Evolutionary conservation across 1,140 invertebrate species (phyloP).

Genomic region (Lasaia peninsularis): DNA sequence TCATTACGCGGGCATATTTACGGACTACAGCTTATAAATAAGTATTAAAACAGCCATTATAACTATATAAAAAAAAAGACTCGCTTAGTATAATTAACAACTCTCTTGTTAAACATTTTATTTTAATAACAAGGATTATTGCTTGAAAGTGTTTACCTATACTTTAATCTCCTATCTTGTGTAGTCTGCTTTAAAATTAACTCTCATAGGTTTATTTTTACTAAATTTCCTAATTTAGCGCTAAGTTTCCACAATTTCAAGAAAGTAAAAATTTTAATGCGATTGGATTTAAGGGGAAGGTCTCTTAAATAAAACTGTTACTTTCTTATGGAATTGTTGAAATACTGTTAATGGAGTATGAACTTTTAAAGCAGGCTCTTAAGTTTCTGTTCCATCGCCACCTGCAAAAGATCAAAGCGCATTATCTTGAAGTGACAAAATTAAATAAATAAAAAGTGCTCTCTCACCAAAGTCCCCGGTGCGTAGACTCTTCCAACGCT

Average conservation of each 20-base stretch:
- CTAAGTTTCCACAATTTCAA: too few relatives aligned
- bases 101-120: neutral
- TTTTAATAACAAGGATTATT: constrained; percentile 1
- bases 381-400: constrained; percentile 11
- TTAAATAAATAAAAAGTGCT: constrained; percentile 29
- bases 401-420: constrained; percentile 68
- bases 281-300: too few relatives aligned
- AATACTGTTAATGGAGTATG: too few relatives aligned
- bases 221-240: too few relatives aligned
- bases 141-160: constrained; percentile 25
- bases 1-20: too few relatives aligned
- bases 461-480: constrained; percentile 52
- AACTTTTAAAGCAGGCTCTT: neutral
- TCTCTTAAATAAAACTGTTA: too few relatives aligned
- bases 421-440: constrained; percentile 50
- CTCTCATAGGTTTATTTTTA: too few relatives aligned
- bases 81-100: constrained; percentile 13
- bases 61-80: constrained; percentile 1
- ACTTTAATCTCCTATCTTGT: constrained; percentile 32
- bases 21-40: too few relatives aligned
- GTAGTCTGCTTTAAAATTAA: constrained; percentile 20
- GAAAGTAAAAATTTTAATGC: too few relatives aligned
- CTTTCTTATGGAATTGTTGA: too few relatives aligned
- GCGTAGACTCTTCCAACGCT: constrained; percentile 31
- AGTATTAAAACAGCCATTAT: neutral